A percentile compares a stretch with the other conserved stretches of the same genome.
These are phyloP conservation scores for Clamator glandarius DNA, from an alignment of 2,797 vertebrate species.

Conservation along the genomic window DNA sequence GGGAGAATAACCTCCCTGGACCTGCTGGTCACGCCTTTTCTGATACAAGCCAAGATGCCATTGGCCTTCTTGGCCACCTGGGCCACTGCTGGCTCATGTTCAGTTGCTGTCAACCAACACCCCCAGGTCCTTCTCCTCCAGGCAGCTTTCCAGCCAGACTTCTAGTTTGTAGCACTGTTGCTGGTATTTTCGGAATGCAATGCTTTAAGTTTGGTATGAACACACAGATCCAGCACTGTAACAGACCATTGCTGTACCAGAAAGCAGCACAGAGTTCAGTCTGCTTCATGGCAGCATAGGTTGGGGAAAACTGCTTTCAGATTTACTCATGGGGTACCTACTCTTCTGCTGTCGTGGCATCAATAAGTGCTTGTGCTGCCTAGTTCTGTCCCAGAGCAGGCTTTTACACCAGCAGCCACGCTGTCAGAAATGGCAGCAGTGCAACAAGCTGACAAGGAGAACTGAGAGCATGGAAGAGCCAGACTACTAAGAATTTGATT, in stretches of 20 bases:
- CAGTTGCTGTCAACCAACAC: too few species aligned
- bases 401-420: accelerated
- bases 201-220: neutral
- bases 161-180: too few species aligned
- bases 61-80: too few species aligned
- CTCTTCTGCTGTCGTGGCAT: neutral
- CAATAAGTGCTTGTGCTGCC: accelerated
- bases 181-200: neutral
- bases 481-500: neutral
- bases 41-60: too few species aligned
- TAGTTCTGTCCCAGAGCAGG: neutral
- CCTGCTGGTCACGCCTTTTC: too few species aligned
- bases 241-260: neutral
- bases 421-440: neutral
- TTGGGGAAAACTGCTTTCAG: neutral
- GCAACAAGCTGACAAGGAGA: neutral
- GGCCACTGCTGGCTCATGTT: too few species aligned
- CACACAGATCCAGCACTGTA: neutral
- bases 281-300: neutral
- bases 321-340: neutral
- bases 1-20: too few species aligned
- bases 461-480: neutral
- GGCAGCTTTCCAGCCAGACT: too few species aligned
- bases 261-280: neutral
- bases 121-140: too few species aligned